Evolutionary conservation across 2,888 invertebrate species (phyloP).

Genomic region (Amphipyra tragopoginis): DNA sequence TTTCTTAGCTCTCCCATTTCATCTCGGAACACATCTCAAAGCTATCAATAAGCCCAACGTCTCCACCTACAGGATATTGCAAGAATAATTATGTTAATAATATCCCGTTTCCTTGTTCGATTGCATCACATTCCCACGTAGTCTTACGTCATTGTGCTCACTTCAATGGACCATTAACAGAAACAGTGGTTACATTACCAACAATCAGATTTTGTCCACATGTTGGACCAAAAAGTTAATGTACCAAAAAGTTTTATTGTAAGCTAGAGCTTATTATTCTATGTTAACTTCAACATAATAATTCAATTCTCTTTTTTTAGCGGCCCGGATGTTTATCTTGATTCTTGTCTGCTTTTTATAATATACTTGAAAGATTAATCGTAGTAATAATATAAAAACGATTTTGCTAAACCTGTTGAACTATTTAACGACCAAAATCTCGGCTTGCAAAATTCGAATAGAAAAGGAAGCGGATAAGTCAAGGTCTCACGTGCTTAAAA

Average conservation of each 20-base stretch:
- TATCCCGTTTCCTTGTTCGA: constrained; percentile 68
- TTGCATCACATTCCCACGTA: constrained; percentile 79
- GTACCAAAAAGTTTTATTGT: constrained; percentile 19
- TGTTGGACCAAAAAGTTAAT: constrained; percentile 59
- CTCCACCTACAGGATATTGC: constrained; percentile 67
- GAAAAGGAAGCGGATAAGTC: constrained; percentile 28
- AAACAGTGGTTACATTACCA: constrained; percentile 68
- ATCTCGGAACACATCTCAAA: constrained; percentile 42
- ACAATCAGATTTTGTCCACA: constrained; percentile 73
- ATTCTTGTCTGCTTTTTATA: constrained; percentile 9
- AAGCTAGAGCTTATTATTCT: background rate
- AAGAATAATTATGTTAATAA: constrained; percentile 67
- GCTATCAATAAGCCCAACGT: constrained; percentile 54
- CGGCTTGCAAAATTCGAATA: constrained; percentile 4
- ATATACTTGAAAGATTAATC: background rate
- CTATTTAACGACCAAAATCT: constrained; percentile 6
- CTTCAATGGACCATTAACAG: constrained; percentile 74
- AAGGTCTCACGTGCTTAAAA: constrained; percentile 31
- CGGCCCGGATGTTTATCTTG: constrained; percentile 22
- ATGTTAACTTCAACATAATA: constrained; percentile 1
- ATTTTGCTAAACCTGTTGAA: constrained; percentile 22
- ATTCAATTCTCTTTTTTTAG: constrained; percentile 16
- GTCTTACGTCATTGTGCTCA: constrained; percentile 76
- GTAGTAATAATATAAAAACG: constrained; percentile 7
- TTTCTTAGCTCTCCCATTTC: constrained; percentile 29